Evolutionary conservation across 1,140 invertebrate genomes (phyloP), one percentile per base, ranked within the genome.

Genomic region (Campodea augens): DNA sequence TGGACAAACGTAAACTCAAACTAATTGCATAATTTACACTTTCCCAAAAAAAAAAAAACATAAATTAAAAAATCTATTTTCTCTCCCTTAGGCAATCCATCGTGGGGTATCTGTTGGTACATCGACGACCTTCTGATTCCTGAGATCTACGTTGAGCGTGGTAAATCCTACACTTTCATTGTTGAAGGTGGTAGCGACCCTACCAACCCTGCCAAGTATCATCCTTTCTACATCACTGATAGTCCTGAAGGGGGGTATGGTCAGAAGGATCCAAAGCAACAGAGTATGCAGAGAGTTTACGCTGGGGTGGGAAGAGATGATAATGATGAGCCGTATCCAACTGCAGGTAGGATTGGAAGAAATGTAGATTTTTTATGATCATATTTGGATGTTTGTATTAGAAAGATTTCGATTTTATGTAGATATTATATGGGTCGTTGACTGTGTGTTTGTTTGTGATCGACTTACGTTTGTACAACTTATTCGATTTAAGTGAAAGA

Each of bases 201-300:
- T 3, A 62, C 60, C 3, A 63, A 65, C 47, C 58, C 57, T n/a
- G 60, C 46, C 43, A 79, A 78, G 54, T 92, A 88, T 62, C 89
- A 96, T 66, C 90, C 90, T 12, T 77, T 96, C 54, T 96, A 96
- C 62, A 89, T 96, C 52, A 91, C 87, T 10, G 76, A 81, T 54
- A 87, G 76, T 21, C 62, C 68, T 0, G 80, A 87, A 57, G 88
- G 88, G 38, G 87, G 84, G 2, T 85, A 75, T 53, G 77, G 75
- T 0, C 80, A 87, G 59, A 81, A 83, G 54, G 70, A 64, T 1
- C 72, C 72, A 38, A 62, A 64, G 0, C 73, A 87, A 41, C 77
- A 77, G 51, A 66, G 63, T 22, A 68, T 72, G 24, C 75, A 84
- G 49, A 69, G 68, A 41, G 70, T 86, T 13, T 91, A 76, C 58